Base-by-base conservation (phyloP, 2,113 vertebrate genomes). In the Tragulus kanchil region DNA sequence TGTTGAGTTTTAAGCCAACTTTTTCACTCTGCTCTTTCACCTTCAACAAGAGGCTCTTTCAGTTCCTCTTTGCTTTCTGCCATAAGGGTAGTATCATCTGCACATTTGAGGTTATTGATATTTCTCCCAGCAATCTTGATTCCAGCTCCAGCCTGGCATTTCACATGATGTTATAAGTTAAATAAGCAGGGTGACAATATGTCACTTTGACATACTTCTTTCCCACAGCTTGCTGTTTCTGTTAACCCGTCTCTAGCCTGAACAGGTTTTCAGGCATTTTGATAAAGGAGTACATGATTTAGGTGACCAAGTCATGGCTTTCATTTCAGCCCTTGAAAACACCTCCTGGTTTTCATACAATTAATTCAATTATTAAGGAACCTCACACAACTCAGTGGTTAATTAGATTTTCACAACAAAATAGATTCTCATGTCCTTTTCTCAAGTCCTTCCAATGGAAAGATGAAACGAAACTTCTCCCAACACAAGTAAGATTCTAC, bases 241-340 rank as follows among this genome's bases (percentile, higher is more conserved):
- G 16, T n/a, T 88, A 67, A 73, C 73, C 67, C 5, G 1, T 50
- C 84, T 28, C 50, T 67, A 83, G 12, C 64, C 94, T 61, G 19
- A 14, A 73, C 42, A 62, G 54, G 13, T 65, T 92, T 62, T 81
- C 23, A 4, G 59, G 28, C 21, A 36, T 81, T 96, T 82, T 85
- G n/a, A 56, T 82, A 71, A 91, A 94, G 56, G 48, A 58, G 8
- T 8, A 45, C 4, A 54, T 56, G 26, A 71, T 28, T 65, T 54
- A 85, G 54, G 21, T 87, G 71, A 90, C 78, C 59, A n/a, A 28
- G 75, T 45, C 62, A 45, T 50, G n/a, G 52, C 45, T 65, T 96
- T 90, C 62, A 52, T 98, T 97, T 97, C 97, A 92, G 65, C 36
- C 61, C 3, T 89, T 97, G 52, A 96, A 92, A 97, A 31, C 28